phyloP scores from a whole-genome alignment of 2,113 vertebrate genomes.

The Pygoscelis adeliae region DNA sequence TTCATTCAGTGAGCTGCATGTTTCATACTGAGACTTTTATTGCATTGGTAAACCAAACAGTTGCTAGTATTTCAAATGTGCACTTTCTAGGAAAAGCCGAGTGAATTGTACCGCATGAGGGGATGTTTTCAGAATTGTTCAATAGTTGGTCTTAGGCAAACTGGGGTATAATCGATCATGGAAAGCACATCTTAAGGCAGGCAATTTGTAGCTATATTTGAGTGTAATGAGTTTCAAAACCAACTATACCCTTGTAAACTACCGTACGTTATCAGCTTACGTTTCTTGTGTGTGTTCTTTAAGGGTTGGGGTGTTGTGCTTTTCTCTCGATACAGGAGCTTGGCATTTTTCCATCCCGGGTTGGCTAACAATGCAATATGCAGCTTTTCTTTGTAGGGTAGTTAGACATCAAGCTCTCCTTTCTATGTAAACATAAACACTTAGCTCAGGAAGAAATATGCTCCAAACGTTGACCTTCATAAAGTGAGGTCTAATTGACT shows the following conservation, averaged over 20 bases:
- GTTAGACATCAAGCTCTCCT: slow-evolving; percentile 54
- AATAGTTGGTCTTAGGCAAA: slow-evolving; percentile 2
- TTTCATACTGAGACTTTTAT: slow-evolving; percentile 23
- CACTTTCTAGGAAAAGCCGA: background rate
- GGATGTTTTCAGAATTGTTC: background rate
- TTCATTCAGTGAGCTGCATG: slow-evolving; percentile 69
- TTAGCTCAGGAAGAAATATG: slow-evolving; percentile 75
- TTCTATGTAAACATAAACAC: slow-evolving; percentile 67
- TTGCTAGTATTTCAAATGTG: background rate
- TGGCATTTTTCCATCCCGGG: slow-evolving; percentile 24
- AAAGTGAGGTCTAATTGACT: background rate
- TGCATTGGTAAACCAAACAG: slow-evolving; percentile 73
- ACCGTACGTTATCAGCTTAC: background rate
- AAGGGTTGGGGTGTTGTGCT: background rate
- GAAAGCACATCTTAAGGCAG: slow-evolving; percentile 31
- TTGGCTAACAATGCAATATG: slow-evolving; percentile 77
- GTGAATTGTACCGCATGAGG: accelerated
- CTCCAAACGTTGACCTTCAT: slow-evolving; percentile 67
- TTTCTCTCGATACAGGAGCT: background rate
- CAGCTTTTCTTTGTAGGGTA: slow-evolving; percentile 62
- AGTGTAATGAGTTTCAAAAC: background rate
- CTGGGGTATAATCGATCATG: background rate
- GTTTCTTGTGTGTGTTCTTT: accelerated
- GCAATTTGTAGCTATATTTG: background rate
- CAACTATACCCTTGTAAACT: background rate